Evolutionary conservation across 2,113 vertebrate species (phyloP).

Genomic region (Asarcornis scutulata): DNA sequence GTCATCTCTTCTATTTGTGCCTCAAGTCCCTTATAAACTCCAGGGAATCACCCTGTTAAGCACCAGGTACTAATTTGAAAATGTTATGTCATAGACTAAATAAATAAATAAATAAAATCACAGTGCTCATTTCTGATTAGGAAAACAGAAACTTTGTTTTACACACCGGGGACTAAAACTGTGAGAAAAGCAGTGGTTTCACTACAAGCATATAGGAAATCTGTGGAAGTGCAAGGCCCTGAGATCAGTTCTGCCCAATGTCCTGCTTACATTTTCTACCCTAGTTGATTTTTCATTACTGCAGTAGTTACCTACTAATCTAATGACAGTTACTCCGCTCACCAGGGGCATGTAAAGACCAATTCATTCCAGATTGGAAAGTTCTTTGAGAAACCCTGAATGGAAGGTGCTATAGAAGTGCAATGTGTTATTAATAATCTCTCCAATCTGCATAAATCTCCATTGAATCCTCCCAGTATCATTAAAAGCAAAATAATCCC

Average conservation of each 20-base stretch:
- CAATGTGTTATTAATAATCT: conserved; percentile 69
- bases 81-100: neutral
- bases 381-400: conserved; percentile 67
- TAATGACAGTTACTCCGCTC: conserved; percentile 66
- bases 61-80: neutral
- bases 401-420: conserved; percentile 62
- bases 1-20: neutral
- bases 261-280: conserved; percentile 12
- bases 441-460: conserved; percentile 67
- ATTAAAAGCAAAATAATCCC: conserved; percentile 69
- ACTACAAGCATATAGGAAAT: neutral
- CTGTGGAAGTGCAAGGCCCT: conserved; percentile 8
- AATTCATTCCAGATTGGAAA: conserved; percentile 70
- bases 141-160: neutral
- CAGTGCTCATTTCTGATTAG: neutral
- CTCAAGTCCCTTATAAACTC: neutral
- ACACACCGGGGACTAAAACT: neutral
- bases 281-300: conserved; percentile 59
- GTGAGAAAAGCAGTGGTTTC: neutral
- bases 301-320: conserved; percentile 67
- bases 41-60: neutral
- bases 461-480: conserved; percentile 51
- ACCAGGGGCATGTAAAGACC: conserved; percentile 67
- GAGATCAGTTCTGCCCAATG: neutral
- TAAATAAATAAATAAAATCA: neutral